A percentile compares a stretch with the other conserved stretches of the same genome.
phyloP scores from a whole-genome alignment of 2,797 vertebrate genomes.

The Columba guinea region DNA sequence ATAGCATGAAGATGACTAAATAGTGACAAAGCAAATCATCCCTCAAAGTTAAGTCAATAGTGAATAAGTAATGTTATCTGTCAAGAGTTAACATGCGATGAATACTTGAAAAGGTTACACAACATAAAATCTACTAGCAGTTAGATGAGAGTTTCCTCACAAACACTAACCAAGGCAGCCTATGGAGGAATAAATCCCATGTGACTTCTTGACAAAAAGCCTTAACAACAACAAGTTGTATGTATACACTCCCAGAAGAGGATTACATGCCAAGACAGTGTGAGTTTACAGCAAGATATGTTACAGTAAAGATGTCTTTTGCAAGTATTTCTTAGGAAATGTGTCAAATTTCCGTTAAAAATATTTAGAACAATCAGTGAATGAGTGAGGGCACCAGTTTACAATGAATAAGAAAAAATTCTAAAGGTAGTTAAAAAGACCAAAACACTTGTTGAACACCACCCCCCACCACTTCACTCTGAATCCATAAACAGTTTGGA shows the following conservation, averaged over 20 bases:
- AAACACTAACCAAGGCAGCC: background rate
- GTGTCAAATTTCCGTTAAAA: background rate
- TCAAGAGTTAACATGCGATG: slow-evolving; percentile 46
- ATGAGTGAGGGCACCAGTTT: background rate
- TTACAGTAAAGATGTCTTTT: background rate
- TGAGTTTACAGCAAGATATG: background rate
- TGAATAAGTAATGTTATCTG: slow-evolving; percentile 49
- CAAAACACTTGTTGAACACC: background rate
- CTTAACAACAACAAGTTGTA: background rate
- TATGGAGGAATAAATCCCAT: background rate
- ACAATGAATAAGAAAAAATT: background rate
- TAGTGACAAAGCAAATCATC: slow-evolving; percentile 47
- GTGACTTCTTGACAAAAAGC: background rate
- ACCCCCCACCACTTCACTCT: background rate
- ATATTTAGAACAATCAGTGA: background rate
- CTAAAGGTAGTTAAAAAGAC: background rate
- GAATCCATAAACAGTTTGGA: background rate
- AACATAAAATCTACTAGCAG: slow-evolving; percentile 21
- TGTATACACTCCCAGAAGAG: background rate
- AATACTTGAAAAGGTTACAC: slow-evolving; percentile 43
- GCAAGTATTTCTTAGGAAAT: background rate
- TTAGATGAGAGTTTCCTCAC: background rate
- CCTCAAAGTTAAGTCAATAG: slow-evolving; percentile 38
- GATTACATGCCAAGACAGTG: background rate
- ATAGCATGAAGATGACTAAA: background rate